Evolutionary conservation across 1,140 invertebrate species (phyloP).

Genomic region (Drosophila virilis): DNA sequence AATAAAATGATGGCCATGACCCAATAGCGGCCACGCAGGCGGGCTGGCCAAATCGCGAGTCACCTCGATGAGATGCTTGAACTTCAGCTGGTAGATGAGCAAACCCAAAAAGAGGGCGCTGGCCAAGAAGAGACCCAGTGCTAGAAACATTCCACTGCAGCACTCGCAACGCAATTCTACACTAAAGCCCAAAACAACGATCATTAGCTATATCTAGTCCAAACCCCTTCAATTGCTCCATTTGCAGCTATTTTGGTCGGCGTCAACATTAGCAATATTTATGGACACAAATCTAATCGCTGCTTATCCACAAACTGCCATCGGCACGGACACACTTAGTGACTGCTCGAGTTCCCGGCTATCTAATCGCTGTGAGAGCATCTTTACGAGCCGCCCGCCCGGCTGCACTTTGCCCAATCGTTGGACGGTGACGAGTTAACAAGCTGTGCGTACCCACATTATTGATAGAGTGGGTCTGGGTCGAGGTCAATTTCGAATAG

Average conservation of each 20-base stretch:
- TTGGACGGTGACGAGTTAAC: background rate
- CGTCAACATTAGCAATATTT: background rate
- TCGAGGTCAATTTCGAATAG: background rate
- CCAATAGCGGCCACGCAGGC: slow-evolving; percentile 63
- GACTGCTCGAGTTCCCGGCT: background rate
- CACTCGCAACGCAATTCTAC: slow-evolving; percentile 10
- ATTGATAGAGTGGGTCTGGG: background rate
- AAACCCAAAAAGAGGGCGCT: slow-evolving; percentile 52
- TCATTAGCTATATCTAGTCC: background rate
- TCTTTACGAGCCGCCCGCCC: slow-evolving; percentile 16
- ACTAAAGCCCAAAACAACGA: slow-evolving; percentile 10
- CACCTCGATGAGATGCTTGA: slow-evolving; percentile 65
- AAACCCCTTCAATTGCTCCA: too few species aligned
- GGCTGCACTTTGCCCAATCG: slow-evolving; percentile 20
- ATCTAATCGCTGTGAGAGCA: slow-evolving; percentile 48
- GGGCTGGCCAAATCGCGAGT: slow-evolving; percentile 67
- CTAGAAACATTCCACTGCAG: slow-evolving; percentile 48
- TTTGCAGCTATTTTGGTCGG: too few species aligned
- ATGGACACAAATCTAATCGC: slow-evolving; percentile 24
- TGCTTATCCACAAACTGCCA: slow-evolving; percentile 15
- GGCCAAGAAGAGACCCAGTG: slow-evolving; percentile 53
- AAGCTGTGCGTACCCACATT: background rate
- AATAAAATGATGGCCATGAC: slow-evolving; percentile 75
- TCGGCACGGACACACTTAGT: too few species aligned
- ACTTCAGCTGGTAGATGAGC: slow-evolving; percentile 72